phyloP scores from a whole-genome alignment of 1,140 invertebrate species.

The Drosophila funebris region DNA sequence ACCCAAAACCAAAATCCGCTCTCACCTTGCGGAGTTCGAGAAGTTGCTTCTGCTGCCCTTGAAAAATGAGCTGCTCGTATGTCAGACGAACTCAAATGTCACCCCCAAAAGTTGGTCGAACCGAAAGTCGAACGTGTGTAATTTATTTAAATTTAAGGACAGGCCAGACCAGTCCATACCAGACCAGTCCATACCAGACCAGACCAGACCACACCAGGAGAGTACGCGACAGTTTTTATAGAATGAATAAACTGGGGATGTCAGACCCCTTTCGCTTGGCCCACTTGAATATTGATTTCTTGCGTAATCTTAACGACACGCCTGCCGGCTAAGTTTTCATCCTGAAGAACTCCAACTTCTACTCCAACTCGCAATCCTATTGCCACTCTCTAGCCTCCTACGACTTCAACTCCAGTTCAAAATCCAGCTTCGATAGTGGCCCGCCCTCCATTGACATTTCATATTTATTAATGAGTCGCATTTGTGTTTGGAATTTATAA shows the following conservation, averaged over 20 bases:
- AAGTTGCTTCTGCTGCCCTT: constrained; percentile 65
- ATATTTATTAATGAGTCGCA: constrained; percentile 83
- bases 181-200: background rate
- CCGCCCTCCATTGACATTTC: constrained; percentile 73
- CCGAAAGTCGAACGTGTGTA: constrained; percentile 74
- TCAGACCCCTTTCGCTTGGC: constrained; percentile 54
- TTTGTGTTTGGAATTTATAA: constrained; percentile 83
- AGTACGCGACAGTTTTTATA: constrained; percentile 31
- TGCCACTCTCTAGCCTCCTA: background rate
- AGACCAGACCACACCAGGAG: constrained; percentile 3
- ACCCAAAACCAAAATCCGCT: constrained; percentile 40
- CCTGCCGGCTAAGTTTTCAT: constrained; percentile 29
- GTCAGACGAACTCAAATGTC: constrained; percentile 55
- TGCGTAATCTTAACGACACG: constrained; percentile 77
- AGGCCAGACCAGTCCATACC: background rate
- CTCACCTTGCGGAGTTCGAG: constrained; percentile 54
- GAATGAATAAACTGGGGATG: background rate
- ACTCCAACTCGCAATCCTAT: background rate
- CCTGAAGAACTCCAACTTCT: background rate
- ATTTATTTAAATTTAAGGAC: constrained; percentile 79
- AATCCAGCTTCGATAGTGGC: constrained; percentile 53
- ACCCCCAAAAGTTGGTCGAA: constrained; percentile 38
- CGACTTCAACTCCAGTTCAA: background rate
- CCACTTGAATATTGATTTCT: constrained; percentile 79
- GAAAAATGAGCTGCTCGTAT: constrained; percentile 77